Evolutionary conservation across 1,140 invertebrate species (phyloP), one percentile per base, ranked within the genome.

Genomic region (Marisa cornuarietis): DNA sequence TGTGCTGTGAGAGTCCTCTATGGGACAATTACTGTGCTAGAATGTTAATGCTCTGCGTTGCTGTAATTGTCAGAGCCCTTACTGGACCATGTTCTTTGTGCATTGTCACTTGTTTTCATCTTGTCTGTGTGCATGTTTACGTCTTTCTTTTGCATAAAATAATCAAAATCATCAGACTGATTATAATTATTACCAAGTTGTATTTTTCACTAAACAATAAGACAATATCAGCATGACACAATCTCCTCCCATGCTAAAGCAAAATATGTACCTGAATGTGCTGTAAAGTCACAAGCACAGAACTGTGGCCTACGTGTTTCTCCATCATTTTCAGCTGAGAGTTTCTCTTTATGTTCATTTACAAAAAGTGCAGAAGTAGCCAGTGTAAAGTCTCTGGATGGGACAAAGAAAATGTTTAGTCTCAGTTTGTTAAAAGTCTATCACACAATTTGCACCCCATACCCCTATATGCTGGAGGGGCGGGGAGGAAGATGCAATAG

Each of bases 231-330:
- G n/a, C 20, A 54, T 6, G 8, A 13, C 26, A 31, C 13, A 10
- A 9, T 26, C n/a, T 42, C 42, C 10, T 22, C 22, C 6, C 20
- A 31, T 14, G 16, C n/a, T 51, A n/a, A n/a, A n/a, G n/a, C n/a
- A n/a, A n/a, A n/a, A n/a, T 18, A 16, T 62, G 13, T 68, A 77
- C 76, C 76, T 77, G 76, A 68, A n/a, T 77, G 63, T 24, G 76
- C 65, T 24, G 65, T 54, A 0, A 77, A 51, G 51, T 77, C 76
- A 69, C 76, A 77, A 24, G 63, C 76, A 69, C 52, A 77, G 22
- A 68, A 68, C 65, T 77, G 76, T 42, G 49, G 49, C 24, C 61
- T 49, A 13, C 74, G 61, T 51, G 49, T 14, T 49, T 76, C 74
- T 20, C 13, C 24, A 72, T 51, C 49, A 24, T 13, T 68, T 8